Evolutionary conservation across 2,888 invertebrate species (phyloP), one percentile per base, ranked within the genome.

Genomic region (Tethea ocularis): DNA sequence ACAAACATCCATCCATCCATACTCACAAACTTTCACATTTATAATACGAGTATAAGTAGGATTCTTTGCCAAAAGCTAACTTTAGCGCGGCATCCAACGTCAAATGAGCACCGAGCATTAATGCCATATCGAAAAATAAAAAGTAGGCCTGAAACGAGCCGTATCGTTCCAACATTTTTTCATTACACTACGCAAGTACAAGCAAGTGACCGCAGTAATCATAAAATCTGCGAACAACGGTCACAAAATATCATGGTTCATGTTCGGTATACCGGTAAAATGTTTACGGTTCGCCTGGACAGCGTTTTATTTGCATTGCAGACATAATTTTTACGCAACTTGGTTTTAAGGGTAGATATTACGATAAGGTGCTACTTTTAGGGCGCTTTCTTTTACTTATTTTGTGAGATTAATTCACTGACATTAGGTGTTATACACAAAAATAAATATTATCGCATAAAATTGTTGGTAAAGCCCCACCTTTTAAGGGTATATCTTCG

Each of bases 271-370:
- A 52, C 26, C 52, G 24, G 52, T 23, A 26, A 26, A 52, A 52
- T n/a, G 26, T 24, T 52, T 46, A 46, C 46, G 17, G 52, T n/a
- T 52, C n/a, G 24, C 23, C 24, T 24, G 24, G 26, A 23, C 24
- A 52, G 24, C 23, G 26, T 23, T 52, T 52, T 52, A 52, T 52
- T 52, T 52, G 52, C 52, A 52, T n/a, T 23, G 52, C 52, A 15
- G 26, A 26, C 23, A 52, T 52, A n/a, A 26, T 52, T 24, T 52
- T 24, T 52, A 52, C 23, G 52, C 26, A 52, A n/a, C 46, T 20
- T 20, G 41, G 41, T 10, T 46, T 20, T 20, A 46, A 46, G 46
- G 46, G 46, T 17, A 2, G 20, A 46, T 20, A 46, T 46, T 46
- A 46, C 20, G 46, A 46, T 46, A 46, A 20, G 17, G 46, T 46